Base-by-base conservation (phyloP, 2,113 vertebrate species). In the Sylvia atricapilla region DNA sequence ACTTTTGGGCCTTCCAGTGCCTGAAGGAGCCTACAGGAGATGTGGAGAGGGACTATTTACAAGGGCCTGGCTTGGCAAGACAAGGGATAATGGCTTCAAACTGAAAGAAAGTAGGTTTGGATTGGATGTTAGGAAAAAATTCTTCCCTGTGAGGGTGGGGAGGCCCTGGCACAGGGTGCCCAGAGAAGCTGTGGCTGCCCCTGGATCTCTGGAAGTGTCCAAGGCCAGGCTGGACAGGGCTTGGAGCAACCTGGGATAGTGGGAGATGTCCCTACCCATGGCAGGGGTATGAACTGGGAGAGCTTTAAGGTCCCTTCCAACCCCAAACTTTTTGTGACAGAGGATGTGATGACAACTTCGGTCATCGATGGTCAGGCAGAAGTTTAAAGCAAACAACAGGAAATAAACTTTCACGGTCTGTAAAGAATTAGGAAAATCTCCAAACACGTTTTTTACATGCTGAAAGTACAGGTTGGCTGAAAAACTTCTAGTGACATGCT, bases 181-280 rank as follows among this genome's bases (percentile, higher is more conserved):
- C n/a, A 76, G 39, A 69, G 70, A 11, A 76, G 21, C 41, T 89
- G 70, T 62, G 70, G 16, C 55, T 89, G 47, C 10, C 17, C 41
- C 41, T 58, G 35, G 35, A 27, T 35, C 28, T 1, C 39, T 76
- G 63, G 25, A 27, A 83, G 14, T 35, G 30, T 20, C 15, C 21
- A 22, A 69, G 11, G 4, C 7, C 47, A 35, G 47, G 41, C 0
- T 76, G 70, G 79, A 43, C 0, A 0, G 33, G 3, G 15, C 13
- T 69, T 76, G 47, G 55, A 69, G 2, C 14, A 49, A 0, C 3
- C 7, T 90, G 47, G 55, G 10, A 4, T 2, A 7, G 35, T 37
- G 70, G 41, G 2, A 90, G 3, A 14, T 55, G 70, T 62, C 55
- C 30, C 55, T 76, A 14, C 1, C 4, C 4, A 11, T 27, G 41